Base-by-base conservation (phyloP, 2,113 vertebrate genomes). In the Brachionichthys hirsutus region DNA sequence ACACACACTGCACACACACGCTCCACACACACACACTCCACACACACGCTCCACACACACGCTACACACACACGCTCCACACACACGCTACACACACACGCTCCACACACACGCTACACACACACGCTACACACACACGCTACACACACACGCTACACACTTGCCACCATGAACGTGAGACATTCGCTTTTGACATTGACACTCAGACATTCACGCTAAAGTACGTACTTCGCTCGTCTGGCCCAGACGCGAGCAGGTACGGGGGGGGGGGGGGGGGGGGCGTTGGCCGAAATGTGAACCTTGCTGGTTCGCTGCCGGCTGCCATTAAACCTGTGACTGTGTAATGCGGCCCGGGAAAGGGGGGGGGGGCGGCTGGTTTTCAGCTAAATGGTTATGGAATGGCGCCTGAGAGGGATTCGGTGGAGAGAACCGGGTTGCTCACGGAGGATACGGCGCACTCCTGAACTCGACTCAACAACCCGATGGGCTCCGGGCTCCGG, bases 161-260 rank as follows among this genome's bases (percentile, higher is more conserved):
- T 67, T 50, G 4, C 63, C 20, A 70, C 62, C 56, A 9, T 64
- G 79, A 81, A 73, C 56, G 16, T 66, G 60, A 61, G 44, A n/a
- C 68, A 1, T 7, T 67, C 71, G 69, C 75, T 75, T 30, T 85
- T 87, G 81, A 89, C 83, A 71, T 72, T 76, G 71, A 86, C 70
- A 83, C 72, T 24, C 60, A 69, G n/a, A 72, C 58, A 10, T 41
- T 48, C 16, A 64, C 12, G 53, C 30, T 16, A 38, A 67, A 1
- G 34, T 65, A 46, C n/a, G 12, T 9, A 45, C 16, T 10, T 58
- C 34, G 7, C 53, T 19, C 3, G 15, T 30, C 14, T 36, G 52
- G 2, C 24, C 12, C 17, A 36, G 40, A 20, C 22, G 51, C 16
- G 45, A 51, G 35, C 18, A 24, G 51, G 36, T 19, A 20, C 3